Percentiles rank a stretch among this genome's conserved stretches.
Evolutionary conservation across 2,888 invertebrate genomes (phyloP).

Genomic region (Drosophila peninsularis): DNA sequence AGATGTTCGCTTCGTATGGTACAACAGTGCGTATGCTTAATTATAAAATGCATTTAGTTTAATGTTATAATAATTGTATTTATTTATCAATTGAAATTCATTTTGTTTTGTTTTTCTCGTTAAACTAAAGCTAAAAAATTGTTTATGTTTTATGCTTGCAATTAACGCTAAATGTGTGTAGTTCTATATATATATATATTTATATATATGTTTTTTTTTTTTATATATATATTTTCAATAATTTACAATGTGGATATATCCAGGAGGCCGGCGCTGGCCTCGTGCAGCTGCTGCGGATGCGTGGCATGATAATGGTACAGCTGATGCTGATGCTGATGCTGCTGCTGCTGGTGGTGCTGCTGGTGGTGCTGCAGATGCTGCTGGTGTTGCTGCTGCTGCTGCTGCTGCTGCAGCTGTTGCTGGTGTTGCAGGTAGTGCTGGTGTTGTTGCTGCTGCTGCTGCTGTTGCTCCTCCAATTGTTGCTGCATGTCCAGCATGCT

Average conservation of each 20-base stretch:
- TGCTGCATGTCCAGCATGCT: constrained; percentile 79
- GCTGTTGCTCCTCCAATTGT: constrained; percentile 64
- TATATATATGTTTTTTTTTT: constrained; percentile 20
- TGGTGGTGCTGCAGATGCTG: constrained; percentile 66
- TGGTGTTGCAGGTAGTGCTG: constrained; percentile 51
- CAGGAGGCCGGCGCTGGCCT: constrained; percentile 81
- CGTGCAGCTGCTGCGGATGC: constrained; percentile 61
- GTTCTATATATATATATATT: constrained; percentile 19
- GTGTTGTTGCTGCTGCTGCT: constrained; percentile 52
- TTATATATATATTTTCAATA: constrained; percentile 69
- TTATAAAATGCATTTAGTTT: constrained; percentile 56
- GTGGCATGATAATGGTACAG: constrained; percentile 70
- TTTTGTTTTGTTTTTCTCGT: constrained; percentile 48
- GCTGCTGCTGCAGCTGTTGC: constrained; percentile 32
- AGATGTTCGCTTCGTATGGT: constrained; percentile 56
- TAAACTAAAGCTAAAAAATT: constrained; percentile 73
- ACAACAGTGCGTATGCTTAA: constrained; percentile 77
- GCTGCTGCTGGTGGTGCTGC: constrained; percentile 57
- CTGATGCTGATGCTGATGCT: constrained; percentile 61
- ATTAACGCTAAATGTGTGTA: constrained; percentile 34
- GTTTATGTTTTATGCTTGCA: constrained; percentile 24
- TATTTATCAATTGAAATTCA: constrained; percentile 45
- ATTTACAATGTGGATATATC: constrained; percentile 85
- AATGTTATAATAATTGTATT: constrained; percentile 53
- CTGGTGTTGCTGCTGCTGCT: constrained; percentile 55